Base-by-base conservation (phyloP, 1,140 invertebrate species). In the Polypedilum vanderplanki region DNA sequence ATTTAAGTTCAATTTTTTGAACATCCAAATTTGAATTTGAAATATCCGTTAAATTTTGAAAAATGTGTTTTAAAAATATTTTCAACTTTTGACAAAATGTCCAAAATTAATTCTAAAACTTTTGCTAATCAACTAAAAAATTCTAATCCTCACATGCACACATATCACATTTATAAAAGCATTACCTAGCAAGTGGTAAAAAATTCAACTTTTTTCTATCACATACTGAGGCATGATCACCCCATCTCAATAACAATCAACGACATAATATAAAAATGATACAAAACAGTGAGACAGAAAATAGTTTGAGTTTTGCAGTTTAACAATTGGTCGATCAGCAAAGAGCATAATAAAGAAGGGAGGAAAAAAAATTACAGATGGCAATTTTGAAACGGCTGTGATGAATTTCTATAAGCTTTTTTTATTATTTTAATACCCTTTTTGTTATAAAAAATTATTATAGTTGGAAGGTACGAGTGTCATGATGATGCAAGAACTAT, bases 401-500 rank as follows among this genome's bases (percentile, higher is more conserved):
- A 70, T 70, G 65, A 70, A 57, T 70, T 70, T 70, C 65, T 70
- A 70, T 70, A 70, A 70, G 65, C 65, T 70, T 70, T 70, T 67
- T 70, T 70, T 70, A 70, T 70, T 70, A 70, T 70, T 70, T 70
- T 70, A 70, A 70, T 70, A 70, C 65, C 65, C 65, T 70, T 70
- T 70, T 70, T 18, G 20, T 57, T 12, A 15, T 15, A 15, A 4
- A 12, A 8, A 57, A 8, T 12, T 15, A n/a, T 12, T 57, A n/a
- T 57, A 57, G 24, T 33, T 57, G n/a, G 46, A 57, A 57, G 46
- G 46, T 57, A 57, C n/a, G 46, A 57, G 46, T 57, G 10, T 57
- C 46, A 57, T n/a, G 12, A 57, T n/a, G 46, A 12, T n/a, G 46
- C 9, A 57, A n/a, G 15, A n/a, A 57, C 46, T 12, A 57, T 57